Evolutionary conservation across 92 coral and sea anemone species (phyloP), one percentile per base, ranked within the genome.

Genomic region (Micromussa lordhowensis): DNA sequence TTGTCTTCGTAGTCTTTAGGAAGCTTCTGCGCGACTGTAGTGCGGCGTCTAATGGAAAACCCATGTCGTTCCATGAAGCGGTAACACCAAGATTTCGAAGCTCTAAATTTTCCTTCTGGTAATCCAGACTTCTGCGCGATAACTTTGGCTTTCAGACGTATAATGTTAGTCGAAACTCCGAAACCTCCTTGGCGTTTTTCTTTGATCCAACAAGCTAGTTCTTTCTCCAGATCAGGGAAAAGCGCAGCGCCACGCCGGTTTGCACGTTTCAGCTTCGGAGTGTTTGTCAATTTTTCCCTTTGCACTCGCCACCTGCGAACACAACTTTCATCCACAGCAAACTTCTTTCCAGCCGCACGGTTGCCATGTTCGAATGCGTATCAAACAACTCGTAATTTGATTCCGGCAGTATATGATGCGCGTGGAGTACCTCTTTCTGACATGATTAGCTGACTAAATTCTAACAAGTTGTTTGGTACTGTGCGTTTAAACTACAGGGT

Each of bases 11-110:
- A n/a, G n/a, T n/a, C n/a, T n/a, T n/a, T 75, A 22, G 93, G 93
- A 13, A 90, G 90, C 68, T 79, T 69, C 82, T 85, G 93, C 13
- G 87, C 90, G 49, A 90, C 70, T 16, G 80, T 85, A 22, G 90
- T 90, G 59, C 77, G 61, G 51, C 58, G 70, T 80, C 83, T 55
- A 30, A 90, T 11, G 35, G 87, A 72, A 21, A 90, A 64, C 22
- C 82, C 87, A 53, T 86, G 77, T 4, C 90, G 83, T 64, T 69
- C 54, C 73, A 78, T 57, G 55, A 84, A 90, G 30, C 82, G 30
- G 44, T 44, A 38, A 76, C 80, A 90, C 93, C 93, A 90, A 54
- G 49, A 29, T 77, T 57, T 70, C 26, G 78, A 51, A 28, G 68
- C 90, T 70, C 75, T 85, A 66, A 90, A 90, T 48, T 48, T 48